phyloP scores from a whole-genome alignment of 2,113 vertebrate species.

The Scalopus aquaticus region DNA sequence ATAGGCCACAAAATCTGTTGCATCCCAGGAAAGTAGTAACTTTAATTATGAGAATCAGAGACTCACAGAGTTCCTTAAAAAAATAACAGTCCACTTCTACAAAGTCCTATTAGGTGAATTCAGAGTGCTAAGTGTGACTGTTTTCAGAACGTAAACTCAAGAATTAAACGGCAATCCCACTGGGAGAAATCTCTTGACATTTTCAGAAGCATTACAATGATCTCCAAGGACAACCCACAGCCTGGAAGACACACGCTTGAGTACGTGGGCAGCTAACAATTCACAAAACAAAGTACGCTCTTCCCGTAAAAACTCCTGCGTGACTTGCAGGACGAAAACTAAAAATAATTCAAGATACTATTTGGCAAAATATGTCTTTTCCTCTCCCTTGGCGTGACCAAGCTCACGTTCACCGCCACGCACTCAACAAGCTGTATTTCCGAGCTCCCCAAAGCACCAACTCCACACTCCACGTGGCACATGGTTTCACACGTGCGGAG shows the following conservation, averaged over 20 bases:
- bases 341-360: not conserved
- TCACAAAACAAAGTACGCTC: not conserved
- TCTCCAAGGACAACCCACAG: not conserved
- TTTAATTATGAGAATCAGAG: not conserved
- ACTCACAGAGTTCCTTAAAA: not conserved
- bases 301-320: slow-evolving; percentile 3
- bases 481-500: not conserved
- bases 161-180: not conserved
- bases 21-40: not conserved
- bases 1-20: not conserved
- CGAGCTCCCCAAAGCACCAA: not conserved
- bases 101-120: not conserved
- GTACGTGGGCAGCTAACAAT: not conserved
- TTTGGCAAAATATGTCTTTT: not conserved
- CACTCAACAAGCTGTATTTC: not conserved
- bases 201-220: not conserved
- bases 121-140: not conserved
- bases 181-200: not conserved
- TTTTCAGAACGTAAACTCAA: slow-evolving; percentile 3
- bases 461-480: not conserved
- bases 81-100: not conserved
- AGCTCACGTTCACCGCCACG: not conserved
- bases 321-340: slow-evolving; percentile 30
- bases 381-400: not conserved
- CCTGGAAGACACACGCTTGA: not conserved